A percentile compares a stretch with the other conserved stretches of the same genome.
phyloP scores from a whole-genome alignment of 2,888 invertebrate genomes.

The Cheilosia grossa region DNA sequence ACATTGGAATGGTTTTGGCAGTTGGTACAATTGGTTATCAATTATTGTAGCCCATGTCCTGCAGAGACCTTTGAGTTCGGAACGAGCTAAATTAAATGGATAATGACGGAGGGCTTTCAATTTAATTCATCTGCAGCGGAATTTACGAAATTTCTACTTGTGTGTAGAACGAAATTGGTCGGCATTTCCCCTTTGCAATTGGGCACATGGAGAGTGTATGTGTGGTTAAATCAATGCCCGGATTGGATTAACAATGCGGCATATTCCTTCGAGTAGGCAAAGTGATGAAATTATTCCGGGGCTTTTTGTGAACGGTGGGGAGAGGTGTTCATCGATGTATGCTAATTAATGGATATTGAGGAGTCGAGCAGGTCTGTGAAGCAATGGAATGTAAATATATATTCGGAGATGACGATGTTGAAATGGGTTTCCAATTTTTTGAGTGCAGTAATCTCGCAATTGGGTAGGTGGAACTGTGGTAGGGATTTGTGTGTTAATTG shows the following conservation, averaged over 20 bases:
- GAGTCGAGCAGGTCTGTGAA: no score
- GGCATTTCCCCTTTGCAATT: neutral
- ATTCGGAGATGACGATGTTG: no score
- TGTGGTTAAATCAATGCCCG: slow-evolving; percentile 23
- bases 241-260: slow-evolving; percentile 48
- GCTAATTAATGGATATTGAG: no score
- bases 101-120: slow-evolving; percentile 56
- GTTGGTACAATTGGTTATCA: slow-evolving; percentile 62
- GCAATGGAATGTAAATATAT: no score
- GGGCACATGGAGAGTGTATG: slow-evolving; percentile 1
- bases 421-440: no score
- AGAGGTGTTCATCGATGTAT: no score
- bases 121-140: slow-evolving; percentile 63
- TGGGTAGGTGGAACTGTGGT: no score
- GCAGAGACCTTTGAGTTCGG: slow-evolving; percentile 42
- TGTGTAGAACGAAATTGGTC: neutral
- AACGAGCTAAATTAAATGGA: slow-evolving; percentile 66
- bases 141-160: slow-evolving; percentile 13
- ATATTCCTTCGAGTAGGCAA: slow-evolving; percentile 7
- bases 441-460: no score
- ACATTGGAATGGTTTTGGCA: slow-evolving; percentile 5
- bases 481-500: no score
- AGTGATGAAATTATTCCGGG: slow-evolving; percentile 36
- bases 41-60: slow-evolving; percentile 42
- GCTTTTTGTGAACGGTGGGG: neutral